Conservation (phyloP, 2,113 vertebrate genomes). For the Ammodytes marinus region DNA sequence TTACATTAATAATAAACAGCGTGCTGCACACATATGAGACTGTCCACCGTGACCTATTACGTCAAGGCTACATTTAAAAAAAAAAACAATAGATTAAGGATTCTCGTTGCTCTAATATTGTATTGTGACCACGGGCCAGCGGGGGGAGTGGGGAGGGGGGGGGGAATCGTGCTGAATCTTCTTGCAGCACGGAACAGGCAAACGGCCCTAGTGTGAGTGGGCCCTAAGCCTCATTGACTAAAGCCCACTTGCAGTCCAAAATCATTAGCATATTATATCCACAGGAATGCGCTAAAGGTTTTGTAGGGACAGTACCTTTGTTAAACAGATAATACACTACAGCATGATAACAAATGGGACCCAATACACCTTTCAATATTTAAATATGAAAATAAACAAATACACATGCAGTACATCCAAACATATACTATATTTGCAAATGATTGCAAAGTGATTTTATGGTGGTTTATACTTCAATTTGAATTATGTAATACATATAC, state of each 20-base stretch:
- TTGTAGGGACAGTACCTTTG: conserved; percentile 36
- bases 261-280: conserved; percentile 57
- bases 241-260: conserved; percentile 54
- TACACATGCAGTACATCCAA: not conserved
- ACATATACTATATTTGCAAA: not conserved
- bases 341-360: not conserved
- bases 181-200: no score
- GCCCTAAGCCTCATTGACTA: conserved; percentile 69
- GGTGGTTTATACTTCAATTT: not conserved
- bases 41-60: no score
- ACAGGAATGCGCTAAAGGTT: conserved; percentile 35
- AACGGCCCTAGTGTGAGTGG: no score
- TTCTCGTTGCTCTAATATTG: no score
- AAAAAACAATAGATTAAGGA: no score
- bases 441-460: not conserved
- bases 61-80: no score
- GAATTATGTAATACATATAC: not conserved
- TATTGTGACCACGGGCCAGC: no score
- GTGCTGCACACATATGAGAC: no score
- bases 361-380: conserved; percentile 5
- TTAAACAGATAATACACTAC: conserved; percentile 6
- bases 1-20: no score
- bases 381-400: not conserved
- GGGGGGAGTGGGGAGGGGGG: no score
- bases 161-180: no score